phyloP scores from a whole-genome alignment of 1,140 invertebrate species.

The Zaprionus ornatus region DNA sequence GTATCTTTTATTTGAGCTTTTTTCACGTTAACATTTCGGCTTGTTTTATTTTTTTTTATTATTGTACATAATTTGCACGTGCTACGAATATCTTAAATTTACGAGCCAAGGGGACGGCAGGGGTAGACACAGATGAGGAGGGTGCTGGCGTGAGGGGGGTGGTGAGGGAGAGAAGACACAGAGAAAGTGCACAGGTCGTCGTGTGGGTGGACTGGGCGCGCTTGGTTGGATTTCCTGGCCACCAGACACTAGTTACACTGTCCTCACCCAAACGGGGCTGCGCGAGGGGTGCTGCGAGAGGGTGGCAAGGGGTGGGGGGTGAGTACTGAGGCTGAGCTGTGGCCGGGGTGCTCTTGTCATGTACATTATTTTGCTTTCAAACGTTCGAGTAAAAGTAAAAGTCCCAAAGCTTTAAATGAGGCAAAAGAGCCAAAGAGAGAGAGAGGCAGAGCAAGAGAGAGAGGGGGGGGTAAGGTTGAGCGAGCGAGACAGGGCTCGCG shows the following conservation, averaged over 20 bases:
- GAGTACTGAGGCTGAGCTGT: neutral
- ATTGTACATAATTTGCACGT: constrained; percentile 83
- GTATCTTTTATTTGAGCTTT: neutral
- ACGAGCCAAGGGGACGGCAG: constrained; percentile 42
- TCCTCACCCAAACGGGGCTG: neutral
- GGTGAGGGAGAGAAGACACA: constrained; percentile 47
- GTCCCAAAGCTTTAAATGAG: constrained; percentile 74
- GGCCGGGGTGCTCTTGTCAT: constrained; percentile 49
- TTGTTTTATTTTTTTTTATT: constrained; percentile 58
- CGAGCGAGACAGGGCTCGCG: neutral
- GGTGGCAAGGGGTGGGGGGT: neutral
- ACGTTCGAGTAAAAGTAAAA: constrained; percentile 73
- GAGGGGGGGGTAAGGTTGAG: neutral
- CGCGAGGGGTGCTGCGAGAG: neutral
- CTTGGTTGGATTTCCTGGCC: constrained; percentile 8
- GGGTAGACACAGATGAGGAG: neutral
- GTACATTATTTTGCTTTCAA: constrained; percentile 81
- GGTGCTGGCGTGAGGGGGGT: constrained; percentile 8
- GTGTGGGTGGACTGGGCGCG: constrained; percentile 26
- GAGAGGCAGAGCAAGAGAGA: neutral
- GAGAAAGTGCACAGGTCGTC: constrained; percentile 62
- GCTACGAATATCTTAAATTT: constrained; percentile 82
- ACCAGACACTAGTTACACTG: constrained; percentile 49
- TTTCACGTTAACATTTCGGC: neutral
- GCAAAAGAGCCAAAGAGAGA: constrained; percentile 11